Percentiles rank a stretch among this genome's conserved stretches.
Conservation (phyloP, 2,113 vertebrate genomes). For the Micronycteris hirsuta region DNA sequence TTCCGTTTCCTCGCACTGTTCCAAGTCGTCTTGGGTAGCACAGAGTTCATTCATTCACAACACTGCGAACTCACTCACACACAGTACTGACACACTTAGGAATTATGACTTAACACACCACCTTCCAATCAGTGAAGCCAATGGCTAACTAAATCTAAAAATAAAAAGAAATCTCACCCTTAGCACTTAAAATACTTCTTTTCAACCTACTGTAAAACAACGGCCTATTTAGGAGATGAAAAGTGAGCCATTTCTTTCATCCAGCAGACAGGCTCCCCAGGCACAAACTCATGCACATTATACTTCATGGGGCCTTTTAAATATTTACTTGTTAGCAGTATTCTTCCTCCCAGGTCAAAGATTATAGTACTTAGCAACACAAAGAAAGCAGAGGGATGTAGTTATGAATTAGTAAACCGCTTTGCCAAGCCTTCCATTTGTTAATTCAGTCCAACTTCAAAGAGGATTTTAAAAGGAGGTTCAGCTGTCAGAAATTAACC, state of each 20-base stretch:
- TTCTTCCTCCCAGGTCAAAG: conserved; percentile 74
- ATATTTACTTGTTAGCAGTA: conserved; percentile 67
- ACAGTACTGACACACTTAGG: conserved; percentile 50
- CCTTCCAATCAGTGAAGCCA: conserved; percentile 62
- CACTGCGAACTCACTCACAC: conserved; percentile 26
- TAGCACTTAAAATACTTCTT: conserved; percentile 64
- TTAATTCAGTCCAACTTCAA: conserved; percentile 57
- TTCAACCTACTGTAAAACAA: conserved; percentile 64
- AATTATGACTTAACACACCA: neutral
- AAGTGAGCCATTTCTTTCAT: conserved; percentile 67
- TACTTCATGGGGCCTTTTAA: conserved; percentile 63
- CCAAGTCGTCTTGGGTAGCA: conserved; percentile 71
- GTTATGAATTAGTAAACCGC: conserved; percentile 63
- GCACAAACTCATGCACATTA: conserved; percentile 54
- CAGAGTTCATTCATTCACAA: conserved; percentile 72
- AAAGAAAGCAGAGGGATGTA: conserved; percentile 52
- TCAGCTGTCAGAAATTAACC: conserved; percentile 48
- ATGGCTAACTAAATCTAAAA: conserved; percentile 69
- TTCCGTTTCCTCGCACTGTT: conserved; percentile 68
- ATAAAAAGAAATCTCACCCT: conserved; percentile 59
- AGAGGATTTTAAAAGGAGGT: neutral
- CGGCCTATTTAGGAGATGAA: conserved; percentile 55
- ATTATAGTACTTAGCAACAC: conserved; percentile 63
- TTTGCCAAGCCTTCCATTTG: conserved; percentile 45
- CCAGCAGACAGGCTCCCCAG: conserved; percentile 56